These are phyloP conservation scores for Saccopteryx leptura DNA, from an alignment of 2,113 vertebrate species.

Conservation along the genomic window DNA sequence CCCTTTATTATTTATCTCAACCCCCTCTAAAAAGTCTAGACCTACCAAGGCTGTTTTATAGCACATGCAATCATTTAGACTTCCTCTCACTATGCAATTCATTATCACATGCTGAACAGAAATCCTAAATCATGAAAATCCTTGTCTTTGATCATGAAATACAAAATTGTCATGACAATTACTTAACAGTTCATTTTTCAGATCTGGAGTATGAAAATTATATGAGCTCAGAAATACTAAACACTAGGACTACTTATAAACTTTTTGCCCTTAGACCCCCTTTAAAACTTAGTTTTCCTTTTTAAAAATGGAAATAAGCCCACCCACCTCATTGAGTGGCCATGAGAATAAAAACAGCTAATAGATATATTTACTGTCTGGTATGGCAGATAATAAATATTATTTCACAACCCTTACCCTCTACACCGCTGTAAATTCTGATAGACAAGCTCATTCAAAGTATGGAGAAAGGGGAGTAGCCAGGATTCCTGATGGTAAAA, in stretches of 20 bases:
- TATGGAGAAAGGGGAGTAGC: background rate
- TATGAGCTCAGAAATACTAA: background rate
- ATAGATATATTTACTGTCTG: background rate
- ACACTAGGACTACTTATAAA: background rate
- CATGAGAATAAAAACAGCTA: background rate
- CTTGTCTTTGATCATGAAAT: background rate
- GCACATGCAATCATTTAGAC: background rate
- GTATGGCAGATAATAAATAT: background rate
- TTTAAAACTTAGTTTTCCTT: background rate
- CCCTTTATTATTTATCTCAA: background rate
- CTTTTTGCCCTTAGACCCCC: background rate
- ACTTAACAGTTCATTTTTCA: slow-evolving; percentile 1
- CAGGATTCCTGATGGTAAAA: background rate
- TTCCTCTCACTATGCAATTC: background rate
- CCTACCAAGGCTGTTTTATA: background rate
- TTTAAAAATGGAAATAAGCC: background rate
- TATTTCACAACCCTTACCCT: background rate
- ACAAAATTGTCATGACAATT: slow-evolving; percentile 13
- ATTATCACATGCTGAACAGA: background rate
- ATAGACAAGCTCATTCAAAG: background rate
- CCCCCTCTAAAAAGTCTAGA: background rate
- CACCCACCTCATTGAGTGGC: background rate
- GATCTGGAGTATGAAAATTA: background rate
- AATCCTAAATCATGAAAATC: background rate
- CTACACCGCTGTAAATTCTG: background rate